These are phyloP conservation scores for Poecilus cupreus DNA, from an alignment of 2,888 invertebrate species.

Conservation along the genomic window DNA sequence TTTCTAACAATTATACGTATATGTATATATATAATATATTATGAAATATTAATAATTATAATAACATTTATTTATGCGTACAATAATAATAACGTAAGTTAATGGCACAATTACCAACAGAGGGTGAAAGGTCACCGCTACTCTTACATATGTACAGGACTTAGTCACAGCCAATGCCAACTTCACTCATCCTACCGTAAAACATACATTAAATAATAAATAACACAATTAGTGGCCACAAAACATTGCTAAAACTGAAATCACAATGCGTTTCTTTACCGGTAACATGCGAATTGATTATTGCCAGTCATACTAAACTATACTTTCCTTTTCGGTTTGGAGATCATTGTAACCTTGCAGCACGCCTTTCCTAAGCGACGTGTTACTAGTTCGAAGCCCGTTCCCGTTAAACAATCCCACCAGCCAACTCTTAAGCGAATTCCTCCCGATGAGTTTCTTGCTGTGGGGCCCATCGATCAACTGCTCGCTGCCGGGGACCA, in stretches of 20 bases:
- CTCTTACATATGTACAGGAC: constrained; percentile 56
- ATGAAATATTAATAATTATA: constrained; percentile 64
- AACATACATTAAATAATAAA: constrained; percentile 60
- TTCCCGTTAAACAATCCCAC: constrained; percentile 84
- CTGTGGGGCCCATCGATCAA: constrained; percentile 71
- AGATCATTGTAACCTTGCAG: constrained; percentile 75
- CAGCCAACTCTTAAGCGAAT: constrained; percentile 83
- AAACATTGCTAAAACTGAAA: constrained; percentile 61
- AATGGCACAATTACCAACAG: constrained; percentile 69
- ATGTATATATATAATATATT: constrained; percentile 61
- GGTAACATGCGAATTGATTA: constrained; percentile 49
- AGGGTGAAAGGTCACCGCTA: constrained; percentile 60
- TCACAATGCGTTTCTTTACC: constrained; percentile 58
- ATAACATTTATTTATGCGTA: constrained; percentile 63
- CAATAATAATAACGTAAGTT: constrained; percentile 64
- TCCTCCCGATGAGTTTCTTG: constrained; percentile 78
- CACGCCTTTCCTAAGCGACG: constrained; percentile 74
- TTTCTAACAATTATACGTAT: constrained; percentile 65
- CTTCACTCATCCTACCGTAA: constrained; percentile 28
- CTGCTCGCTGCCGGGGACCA: constrained; percentile 73
- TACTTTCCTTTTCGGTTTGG: constrained; percentile 77
- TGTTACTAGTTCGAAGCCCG: constrained; percentile 80
- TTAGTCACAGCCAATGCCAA: constrained; percentile 66
- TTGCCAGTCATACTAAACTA: constrained; percentile 71
- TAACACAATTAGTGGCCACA: constrained; percentile 61